Base-by-base conservation (phyloP, 2,797 vertebrate species). In the Paedocypris micromegethes region DNA sequence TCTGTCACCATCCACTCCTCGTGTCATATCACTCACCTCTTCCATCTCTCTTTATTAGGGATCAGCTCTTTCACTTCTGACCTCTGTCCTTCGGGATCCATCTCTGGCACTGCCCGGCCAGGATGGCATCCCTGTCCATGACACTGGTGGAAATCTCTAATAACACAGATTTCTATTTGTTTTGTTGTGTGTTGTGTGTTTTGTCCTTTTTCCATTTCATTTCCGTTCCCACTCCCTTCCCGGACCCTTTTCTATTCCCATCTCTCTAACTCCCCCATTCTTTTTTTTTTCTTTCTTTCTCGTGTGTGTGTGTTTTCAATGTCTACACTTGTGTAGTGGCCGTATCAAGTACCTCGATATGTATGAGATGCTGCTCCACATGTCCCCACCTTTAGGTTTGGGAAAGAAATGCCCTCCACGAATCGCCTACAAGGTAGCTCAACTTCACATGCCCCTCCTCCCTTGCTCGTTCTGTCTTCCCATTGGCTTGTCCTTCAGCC, bases 291-390 rank as follows among this genome's bases (percentile, higher is more conserved):
- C 9, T 71, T 70, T 58, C 23, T 23, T 23, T 23, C 23, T 23
- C 23, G 23, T 23, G 23, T 23, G 23, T 23, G 23, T 23, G 23
- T 23, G 23, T 72, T 5, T 83, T 71, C 81, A 79, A 83, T 80
- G 75, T 77, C 81, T 75, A 75, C 82, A 78, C 79, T 23, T 79
- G 78, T 85, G 79, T 88, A 98, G 96, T 87, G 96, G 95, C 87
- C 94, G 94, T 91, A 95, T 98, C 93, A 96, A 94, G 92, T 95
- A 98, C 93, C 93, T 87, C 87, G 94, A 97, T 91, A 98, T 98
- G 96, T 98, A 98, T 91, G 93, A 97, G 93, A 97, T 97, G 94
- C 93, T 98, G 91, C 93, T 95, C 88, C 96, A 98, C 92, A 97
- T 98, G 94, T 95, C 93, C 90, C 96, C 96, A 83, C 96, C 96